A percentile compares a stretch with the other conserved stretches of the same genome.
These are phyloP conservation scores for Sarotherodon lohbergeri DNA, from an alignment of 2,113 vertebrate species.

Conservation along the genomic window DNA sequence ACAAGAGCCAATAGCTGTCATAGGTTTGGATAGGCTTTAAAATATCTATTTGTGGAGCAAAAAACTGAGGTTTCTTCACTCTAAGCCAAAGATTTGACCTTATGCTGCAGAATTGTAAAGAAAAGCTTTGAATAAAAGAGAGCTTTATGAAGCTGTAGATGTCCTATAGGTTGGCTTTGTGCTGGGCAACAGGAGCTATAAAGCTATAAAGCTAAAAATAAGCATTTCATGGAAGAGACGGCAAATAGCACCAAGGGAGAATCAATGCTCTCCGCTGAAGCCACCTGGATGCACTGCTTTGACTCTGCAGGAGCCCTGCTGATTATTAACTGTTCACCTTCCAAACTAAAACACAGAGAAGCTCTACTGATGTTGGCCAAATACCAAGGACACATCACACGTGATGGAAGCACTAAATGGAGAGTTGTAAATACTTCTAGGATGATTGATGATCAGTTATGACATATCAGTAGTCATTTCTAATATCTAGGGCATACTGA, in stretches of 20 bases:
- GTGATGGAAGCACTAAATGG: neutral
- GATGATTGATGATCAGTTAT: neutral
- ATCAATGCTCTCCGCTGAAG: slow-evolving; percentile 53
- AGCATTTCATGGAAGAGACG: slow-evolving; percentile 46
- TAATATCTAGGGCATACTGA: neutral
- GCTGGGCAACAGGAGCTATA: slow-evolving; percentile 32
- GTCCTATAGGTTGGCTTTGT: slow-evolving; percentile 34
- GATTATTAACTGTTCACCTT: slow-evolving; percentile 29
- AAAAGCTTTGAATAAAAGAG: neutral
- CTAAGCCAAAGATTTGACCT: neutral
- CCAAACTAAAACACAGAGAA: neutral
- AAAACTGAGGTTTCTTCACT: neutral
- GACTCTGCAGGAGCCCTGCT: neutral
- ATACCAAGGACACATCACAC: neutral
- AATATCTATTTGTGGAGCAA: neutral
- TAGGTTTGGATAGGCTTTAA: neutral
- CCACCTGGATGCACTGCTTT: slow-evolving; percentile 30
- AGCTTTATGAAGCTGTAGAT: neutral
- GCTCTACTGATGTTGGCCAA: neutral
- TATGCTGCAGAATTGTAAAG: neutral
- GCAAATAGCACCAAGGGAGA: slow-evolving; percentile 49
- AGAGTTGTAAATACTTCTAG: neutral
- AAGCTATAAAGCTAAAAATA: slow-evolving; percentile 69
- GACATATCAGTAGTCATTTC: neutral
- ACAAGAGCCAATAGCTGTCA: neutral